phyloP scores from a whole-genome alignment of 2,888 invertebrate genomes.

The Selenia dentaria region DNA sequence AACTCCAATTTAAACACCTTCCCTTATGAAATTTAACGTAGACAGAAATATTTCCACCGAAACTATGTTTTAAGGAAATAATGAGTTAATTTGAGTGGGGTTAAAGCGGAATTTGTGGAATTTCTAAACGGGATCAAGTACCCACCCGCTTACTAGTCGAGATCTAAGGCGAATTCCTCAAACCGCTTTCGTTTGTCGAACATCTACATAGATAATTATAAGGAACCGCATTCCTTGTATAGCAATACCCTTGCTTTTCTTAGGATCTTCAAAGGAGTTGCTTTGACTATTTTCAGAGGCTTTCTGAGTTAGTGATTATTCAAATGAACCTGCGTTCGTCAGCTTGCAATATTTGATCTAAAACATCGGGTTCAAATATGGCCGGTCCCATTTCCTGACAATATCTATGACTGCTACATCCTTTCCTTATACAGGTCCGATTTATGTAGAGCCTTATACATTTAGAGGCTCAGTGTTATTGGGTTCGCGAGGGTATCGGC shows the following conservation, averaged over 20 bases:
- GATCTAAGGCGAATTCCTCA: conserved; percentile 50
- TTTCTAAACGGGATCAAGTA: conserved; percentile 55
- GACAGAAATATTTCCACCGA: conserved; percentile 1
- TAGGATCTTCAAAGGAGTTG: conserved; percentile 23
- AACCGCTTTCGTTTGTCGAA: conserved; percentile 30
- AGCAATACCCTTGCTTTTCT: conserved; percentile 22
- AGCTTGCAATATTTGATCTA: conserved; percentile 42
- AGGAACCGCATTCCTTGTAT: conserved; percentile 24
- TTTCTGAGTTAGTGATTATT: conserved; percentile 8
- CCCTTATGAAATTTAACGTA: not conserved
- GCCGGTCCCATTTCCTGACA: conserved; percentile 49
- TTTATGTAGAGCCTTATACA: conserved; percentile 54
- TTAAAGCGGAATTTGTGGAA: conserved; percentile 50
- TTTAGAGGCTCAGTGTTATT: conserved; percentile 54
- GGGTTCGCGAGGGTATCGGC: conserved; percentile 54
- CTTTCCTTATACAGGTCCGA: conserved; percentile 54
- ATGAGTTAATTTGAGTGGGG: conserved; percentile 63
- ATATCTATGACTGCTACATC: conserved; percentile 54
- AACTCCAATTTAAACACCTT: not conserved
- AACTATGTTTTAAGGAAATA: conserved; percentile 55
- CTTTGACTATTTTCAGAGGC: conserved; percentile 14
- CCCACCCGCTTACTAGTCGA: conserved; percentile 48
- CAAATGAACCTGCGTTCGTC: conserved; percentile 11
- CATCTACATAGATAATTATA: conserved; percentile 27
- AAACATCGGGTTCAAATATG: conserved; percentile 49